Evolutionary conservation across 2,113 vertebrate species (phyloP), one percentile per base, ranked within the genome.

Genomic region (Barnardius zonarius): DNA sequence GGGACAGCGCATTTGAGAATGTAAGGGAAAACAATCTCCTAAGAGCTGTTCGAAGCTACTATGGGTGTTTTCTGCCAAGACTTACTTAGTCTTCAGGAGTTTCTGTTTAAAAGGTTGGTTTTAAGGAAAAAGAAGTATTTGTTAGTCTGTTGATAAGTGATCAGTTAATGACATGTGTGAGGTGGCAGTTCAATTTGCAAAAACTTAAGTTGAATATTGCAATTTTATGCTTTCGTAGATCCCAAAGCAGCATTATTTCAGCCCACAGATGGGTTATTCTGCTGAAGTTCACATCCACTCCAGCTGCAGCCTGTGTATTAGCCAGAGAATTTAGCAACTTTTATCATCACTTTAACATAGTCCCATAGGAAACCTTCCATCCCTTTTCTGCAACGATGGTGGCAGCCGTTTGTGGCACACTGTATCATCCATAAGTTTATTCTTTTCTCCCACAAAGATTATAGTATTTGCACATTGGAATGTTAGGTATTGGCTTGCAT

Each of bases 1-100:
- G 66, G 78, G 77, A 92, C 2, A 11, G 87, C 77, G 88, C 78
- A 94, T 92, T 93, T 76, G 93, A 97, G 95, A 94, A 93, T 0
- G 25, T 35, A 63, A 70, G 79, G 82, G 57, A 64, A 96, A 96
- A 88, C 66, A 70, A 91, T 83, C 88, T 96, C 55, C 69, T 19
- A n/a, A 84, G 59, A 3, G 5, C 79, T 17, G 84, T 12, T 93
- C 48, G 30, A 46, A 24, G 7, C 91, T 94, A 52, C 94, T 49
- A 93, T 0, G 8, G 48, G 74, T 24, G 59, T 33, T 83, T 57
- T 72, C 94, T 96, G 85, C 79, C 90, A 96, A 89, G 81, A 76
- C 90, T 94, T 80, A 66, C 75, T 90, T 73, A 44, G 59, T 11
- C 77, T 79, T 73, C 62, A 33, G 80, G 22, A 86, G 67, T 76